A percentile compares a stretch with the other conserved stretches of the same genome.
Evolutionary conservation across 2,888 invertebrate genomes (phyloP).

Genomic region (Acrobasis repandana): DNA sequence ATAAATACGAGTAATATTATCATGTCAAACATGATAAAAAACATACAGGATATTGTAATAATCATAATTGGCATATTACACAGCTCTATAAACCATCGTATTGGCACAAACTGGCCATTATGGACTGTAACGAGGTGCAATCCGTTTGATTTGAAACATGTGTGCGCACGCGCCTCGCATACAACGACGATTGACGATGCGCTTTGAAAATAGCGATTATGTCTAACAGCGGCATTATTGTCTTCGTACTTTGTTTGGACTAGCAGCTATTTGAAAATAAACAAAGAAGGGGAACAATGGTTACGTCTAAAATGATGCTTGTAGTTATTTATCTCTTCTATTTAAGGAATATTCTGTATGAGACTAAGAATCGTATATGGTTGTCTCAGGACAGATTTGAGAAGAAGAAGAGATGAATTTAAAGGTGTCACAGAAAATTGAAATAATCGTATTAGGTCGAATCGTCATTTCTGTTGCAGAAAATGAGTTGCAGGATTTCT

Average conservation of each 20-base stretch:
- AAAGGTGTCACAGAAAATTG: too few species aligned
- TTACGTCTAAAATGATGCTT: too few species aligned
- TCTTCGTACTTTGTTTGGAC: constrained; percentile 6
- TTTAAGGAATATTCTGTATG: too few species aligned
- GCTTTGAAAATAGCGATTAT: constrained; percentile 15
- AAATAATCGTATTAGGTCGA: too few species aligned
- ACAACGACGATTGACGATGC: constrained; percentile 12
- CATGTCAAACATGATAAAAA: neutral
- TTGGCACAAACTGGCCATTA: constrained; percentile 38
- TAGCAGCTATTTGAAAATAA: constrained; percentile 2
- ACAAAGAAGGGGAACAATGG: neutral
- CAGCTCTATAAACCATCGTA: constrained; percentile 10
- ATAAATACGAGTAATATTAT: neutral
- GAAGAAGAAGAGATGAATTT: too few species aligned
- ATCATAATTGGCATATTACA: constrained; percentile 17
- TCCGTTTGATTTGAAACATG: constrained; percentile 52
- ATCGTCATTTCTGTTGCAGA: too few species aligned
- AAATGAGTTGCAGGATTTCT: too few species aligned
- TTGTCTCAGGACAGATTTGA: too few species aligned
- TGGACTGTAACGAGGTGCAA: constrained; percentile 41
- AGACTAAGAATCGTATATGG: too few species aligned
- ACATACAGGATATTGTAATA: constrained; percentile 12
- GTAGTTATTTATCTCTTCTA: too few species aligned
- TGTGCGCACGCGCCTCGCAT: constrained; percentile 32
- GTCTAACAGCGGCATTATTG: constrained; percentile 12